Conservation (phyloP, 2,113 vertebrate genomes). For the Oncorhynchus tshawytscha region DNA sequence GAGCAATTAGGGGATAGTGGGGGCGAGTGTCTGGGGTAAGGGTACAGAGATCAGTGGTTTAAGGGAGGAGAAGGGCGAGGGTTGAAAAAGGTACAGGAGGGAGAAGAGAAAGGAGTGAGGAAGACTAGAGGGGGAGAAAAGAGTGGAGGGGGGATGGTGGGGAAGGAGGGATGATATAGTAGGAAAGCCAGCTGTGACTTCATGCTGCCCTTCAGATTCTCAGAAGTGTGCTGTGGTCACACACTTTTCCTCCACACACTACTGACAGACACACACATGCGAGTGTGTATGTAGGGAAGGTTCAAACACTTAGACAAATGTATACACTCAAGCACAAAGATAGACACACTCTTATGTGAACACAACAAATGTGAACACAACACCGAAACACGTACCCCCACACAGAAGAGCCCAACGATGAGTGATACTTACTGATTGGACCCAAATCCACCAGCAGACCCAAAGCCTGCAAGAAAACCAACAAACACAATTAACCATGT, state of each 20-base stretch:
- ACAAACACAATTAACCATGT: constrained; percentile 13
- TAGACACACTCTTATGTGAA: not conserved
- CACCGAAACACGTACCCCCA: not conserved
- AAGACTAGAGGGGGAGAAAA: not conserved
- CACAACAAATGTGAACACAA: no score
- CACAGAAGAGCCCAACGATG: not conserved
- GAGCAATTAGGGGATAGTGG: not conserved
- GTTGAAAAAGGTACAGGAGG: not conserved
- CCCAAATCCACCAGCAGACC: constrained; percentile 66
- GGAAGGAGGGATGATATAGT: not conserved
- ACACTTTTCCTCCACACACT: no score
- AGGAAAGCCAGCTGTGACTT: not conserved
- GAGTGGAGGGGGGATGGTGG: not conserved
- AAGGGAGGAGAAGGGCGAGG: not conserved
- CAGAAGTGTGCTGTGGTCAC: not conserved
- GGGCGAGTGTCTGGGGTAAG: not conserved
- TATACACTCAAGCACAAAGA: not conserved
- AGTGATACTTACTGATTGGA: constrained; percentile 75
- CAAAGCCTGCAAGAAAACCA: constrained; percentile 53
- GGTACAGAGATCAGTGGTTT: not conserved
- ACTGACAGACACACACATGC: not conserved
- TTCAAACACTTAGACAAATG: no score
- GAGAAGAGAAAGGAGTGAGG: not conserved
- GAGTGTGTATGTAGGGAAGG: no score
- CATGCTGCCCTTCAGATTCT: not conserved